phyloP scores from a whole-genome alignment of 1,140 invertebrate species.

The Hypsibius dujardini region DNA sequence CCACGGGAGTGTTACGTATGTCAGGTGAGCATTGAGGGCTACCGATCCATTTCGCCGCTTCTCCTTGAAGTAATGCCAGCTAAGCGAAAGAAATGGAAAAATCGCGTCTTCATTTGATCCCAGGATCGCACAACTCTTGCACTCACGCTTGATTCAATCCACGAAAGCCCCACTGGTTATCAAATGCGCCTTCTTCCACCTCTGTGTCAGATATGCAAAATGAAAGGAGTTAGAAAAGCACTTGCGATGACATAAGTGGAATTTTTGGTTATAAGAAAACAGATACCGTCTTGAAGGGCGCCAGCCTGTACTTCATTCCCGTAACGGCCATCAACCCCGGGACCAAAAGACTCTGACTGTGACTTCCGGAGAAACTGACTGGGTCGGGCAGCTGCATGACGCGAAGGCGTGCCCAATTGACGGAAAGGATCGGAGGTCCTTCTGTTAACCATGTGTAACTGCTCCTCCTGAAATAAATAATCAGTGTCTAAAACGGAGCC shows the following conservation, averaged over 20 bases:
- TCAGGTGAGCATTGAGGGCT: conserved; percentile 84
- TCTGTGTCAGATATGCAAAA: conserved; percentile 43
- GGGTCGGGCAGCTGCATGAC: not conserved
- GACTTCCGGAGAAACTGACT: conserved; percentile 15
- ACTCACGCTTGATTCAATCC: conserved; percentile 66
- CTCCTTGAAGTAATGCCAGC: conserved; percentile 91
- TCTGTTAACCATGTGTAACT: conserved; percentile 24
- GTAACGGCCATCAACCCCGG: not conserved
- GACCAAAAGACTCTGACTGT: conserved; percentile 11
- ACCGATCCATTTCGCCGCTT: conserved; percentile 71
- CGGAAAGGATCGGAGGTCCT: conserved; percentile 15
- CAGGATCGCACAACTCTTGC: conserved; percentile 26
- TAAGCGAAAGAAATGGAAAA: not conserved
- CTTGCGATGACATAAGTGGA: not conserved
- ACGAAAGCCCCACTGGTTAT: conserved; percentile 76
- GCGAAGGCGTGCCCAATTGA: conserved; percentile 8
- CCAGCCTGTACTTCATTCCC: conserved; percentile 9
- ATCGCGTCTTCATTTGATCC: conserved; percentile 28
- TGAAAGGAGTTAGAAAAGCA: conserved; percentile 26
- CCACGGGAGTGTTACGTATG: conserved; percentile 92
- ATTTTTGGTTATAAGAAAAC: not conserved
- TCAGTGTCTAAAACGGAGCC: conserved; percentile 15
- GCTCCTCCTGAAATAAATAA: conserved; percentile 29
- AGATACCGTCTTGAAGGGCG: conserved; percentile 7
- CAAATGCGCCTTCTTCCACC: conserved; percentile 73